Evolutionary conservation across 2,113 vertebrate species (phyloP), one percentile per base, ranked within the genome.

Genomic region (Dascyllus trimaculatus): DNA sequence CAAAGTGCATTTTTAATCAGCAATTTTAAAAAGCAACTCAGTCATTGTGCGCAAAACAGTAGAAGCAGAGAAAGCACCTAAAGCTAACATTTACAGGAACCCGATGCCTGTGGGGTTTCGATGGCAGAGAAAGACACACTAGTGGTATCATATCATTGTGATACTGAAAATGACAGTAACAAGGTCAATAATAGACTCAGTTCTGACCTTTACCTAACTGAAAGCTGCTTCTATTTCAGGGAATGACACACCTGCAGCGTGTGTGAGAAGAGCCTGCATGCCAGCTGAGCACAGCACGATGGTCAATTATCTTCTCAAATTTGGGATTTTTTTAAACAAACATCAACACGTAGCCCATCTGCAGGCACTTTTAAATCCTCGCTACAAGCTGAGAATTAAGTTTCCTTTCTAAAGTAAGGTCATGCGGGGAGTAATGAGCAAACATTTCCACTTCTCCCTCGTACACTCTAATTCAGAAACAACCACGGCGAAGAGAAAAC

Each of bases 51-150:
- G 43, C 25, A 40, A 72, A 71, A 61, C 49, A 69, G 82, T 49
- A 68, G 70, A 68, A 46, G 76, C 54, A 84, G 67, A 84, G 68
- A 93, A 93, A 93, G 17, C 81, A 88, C 90, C 86, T 80, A 54
- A 63, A 68, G 79, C 71, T 57, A 64, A 49, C 85, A 62, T 82
- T 94, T 93, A 94, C 91, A 91, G 92, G 92, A 94, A 95, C 88
- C 70, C 59, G 73, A 60, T 6, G 74, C 80, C 43, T 75, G 61
- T 43, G 77, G 24, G 75, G 87, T 92, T 93, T 91, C 88, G 32
- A 63, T 85, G 74, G 67, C 70, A 74, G 66, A 82, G 78, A 90
- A 73, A 87, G 67, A 83, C 59, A 86, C 70, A 77, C 65, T 45
- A 4, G 60, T 58, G 65, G 90, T 91, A 89, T 93, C 90, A 89